phyloP scores from a whole-genome alignment of 2,113 vertebrate species.

The Paralichthys olivaceus region DNA sequence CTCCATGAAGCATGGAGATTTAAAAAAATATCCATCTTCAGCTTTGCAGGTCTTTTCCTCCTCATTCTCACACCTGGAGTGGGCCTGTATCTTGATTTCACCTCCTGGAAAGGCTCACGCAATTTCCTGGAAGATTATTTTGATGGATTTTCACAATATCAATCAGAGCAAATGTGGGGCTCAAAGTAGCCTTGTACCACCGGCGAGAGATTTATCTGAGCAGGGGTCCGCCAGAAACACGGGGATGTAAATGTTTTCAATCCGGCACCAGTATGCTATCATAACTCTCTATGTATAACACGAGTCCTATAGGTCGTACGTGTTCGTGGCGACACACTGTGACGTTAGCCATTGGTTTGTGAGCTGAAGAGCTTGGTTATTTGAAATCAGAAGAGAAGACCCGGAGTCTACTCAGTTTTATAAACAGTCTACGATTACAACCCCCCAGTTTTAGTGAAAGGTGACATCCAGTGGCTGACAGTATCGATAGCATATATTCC shows the following conservation, averaged over 20 bases:
- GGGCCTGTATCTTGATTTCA: constrained; percentile 57
- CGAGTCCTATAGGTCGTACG: background rate
- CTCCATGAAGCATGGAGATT: background rate
- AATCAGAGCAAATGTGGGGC: constrained; percentile 58
- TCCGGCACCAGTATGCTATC: too few relatives aligned
- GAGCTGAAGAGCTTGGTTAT: too few relatives aligned
- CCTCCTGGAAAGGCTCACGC: constrained; percentile 51
- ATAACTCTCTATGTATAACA: too few relatives aligned
- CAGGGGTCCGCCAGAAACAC: constrained; percentile 10
- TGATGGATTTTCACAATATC: constrained; percentile 69
- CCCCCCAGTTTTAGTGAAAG: background rate
- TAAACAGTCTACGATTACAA: too few relatives aligned
- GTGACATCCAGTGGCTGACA: background rate
- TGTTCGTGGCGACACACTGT: too few relatives aligned
- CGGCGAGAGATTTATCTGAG: constrained; percentile 11
- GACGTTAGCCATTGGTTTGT: too few relatives aligned
- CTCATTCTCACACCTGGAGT: constrained; percentile 32
- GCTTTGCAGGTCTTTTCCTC: constrained; percentile 16
- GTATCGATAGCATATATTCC: background rate
- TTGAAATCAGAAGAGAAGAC: too few relatives aligned
- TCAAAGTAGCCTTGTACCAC: constrained; percentile 35
- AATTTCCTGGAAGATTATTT: constrained; percentile 72
- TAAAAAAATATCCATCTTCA: constrained; percentile 4
- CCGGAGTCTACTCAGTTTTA: too few relatives aligned
- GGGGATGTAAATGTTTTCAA: background rate